phyloP scores from a whole-genome alignment of 2,888 invertebrate species.

The Schizotus pectinicornis region DNA sequence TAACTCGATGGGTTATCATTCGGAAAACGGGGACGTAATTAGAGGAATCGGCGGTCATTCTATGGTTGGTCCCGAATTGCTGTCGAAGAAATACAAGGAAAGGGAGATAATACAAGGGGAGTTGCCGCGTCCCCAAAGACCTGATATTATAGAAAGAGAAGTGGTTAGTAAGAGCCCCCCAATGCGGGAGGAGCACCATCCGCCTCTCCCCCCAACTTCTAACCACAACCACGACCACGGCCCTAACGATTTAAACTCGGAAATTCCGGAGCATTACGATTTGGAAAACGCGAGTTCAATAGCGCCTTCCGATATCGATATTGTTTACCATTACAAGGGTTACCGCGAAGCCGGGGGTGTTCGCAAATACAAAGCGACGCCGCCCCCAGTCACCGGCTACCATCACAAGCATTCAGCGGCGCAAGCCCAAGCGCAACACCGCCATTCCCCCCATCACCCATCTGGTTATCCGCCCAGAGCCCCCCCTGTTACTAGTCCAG shows the following conservation, averaged over 20 bases:
- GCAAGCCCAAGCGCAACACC: constrained; percentile 70
- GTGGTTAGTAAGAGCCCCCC: constrained; percentile 84
- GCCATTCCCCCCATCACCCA: constrained; percentile 79
- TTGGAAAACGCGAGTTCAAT: constrained; percentile 97
- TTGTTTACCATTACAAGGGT: constrained; percentile 95
- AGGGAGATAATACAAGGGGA: constrained; percentile 76
- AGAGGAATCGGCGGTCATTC: constrained; percentile 78
- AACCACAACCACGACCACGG: constrained; percentile 77
- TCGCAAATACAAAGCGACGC: constrained; percentile 86
- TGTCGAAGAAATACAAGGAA: constrained; percentile 89
- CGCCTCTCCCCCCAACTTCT: constrained; percentile 77
- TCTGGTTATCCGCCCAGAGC: constrained; percentile 77
- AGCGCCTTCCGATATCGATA: constrained; percentile 96
- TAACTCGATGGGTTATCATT: constrained; percentile 71
- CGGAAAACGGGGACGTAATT: constrained; percentile 76
- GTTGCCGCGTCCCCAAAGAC: constrained; percentile 81
- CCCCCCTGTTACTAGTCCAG: constrained; percentile 74
- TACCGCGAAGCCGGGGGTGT: constrained; percentile 86
- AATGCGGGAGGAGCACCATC: constrained; percentile 78
- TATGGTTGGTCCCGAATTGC: constrained; percentile 82
- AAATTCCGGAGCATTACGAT: constrained; percentile 92
- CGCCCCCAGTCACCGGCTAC: constrained; percentile 79
- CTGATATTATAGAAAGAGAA: constrained; percentile 93
- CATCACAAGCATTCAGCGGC: constrained; percentile 76
- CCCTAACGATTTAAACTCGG: constrained; percentile 76